Percentiles rank a stretch among this genome's conserved stretches.
phyloP scores from a whole-genome alignment of 1,140 invertebrate genomes.

The Drosophila azteca region DNA sequence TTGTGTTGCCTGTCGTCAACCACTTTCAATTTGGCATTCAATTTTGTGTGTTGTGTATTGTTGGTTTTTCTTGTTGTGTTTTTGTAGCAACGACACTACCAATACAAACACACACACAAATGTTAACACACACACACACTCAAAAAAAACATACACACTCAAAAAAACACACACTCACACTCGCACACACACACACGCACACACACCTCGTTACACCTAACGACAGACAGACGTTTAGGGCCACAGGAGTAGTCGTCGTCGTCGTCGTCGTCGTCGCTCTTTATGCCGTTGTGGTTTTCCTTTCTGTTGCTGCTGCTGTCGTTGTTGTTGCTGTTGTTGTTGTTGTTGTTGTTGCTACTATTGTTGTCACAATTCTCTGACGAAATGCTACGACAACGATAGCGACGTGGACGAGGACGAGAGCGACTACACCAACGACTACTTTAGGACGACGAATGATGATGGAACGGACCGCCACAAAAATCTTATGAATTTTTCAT shows the following conservation, averaged over 20 bases:
- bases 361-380: constrained; percentile 30
- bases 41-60: constrained; percentile 29
- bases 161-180: constrained; percentile 27
- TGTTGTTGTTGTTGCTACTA: constrained; percentile 19
- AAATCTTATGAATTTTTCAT: constrained; percentile 75
- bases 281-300: constrained; percentile 38
- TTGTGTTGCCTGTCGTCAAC: constrained; percentile 61
- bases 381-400: too few relatives aligned
- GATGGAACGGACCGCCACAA: constrained; percentile 20
- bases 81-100: constrained; percentile 55
- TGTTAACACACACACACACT: constrained; percentile 50
- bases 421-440: constrained; percentile 23
- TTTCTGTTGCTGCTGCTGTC: constrained; percentile 22
- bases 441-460: constrained; percentile 10
- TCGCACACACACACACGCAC: too few relatives aligned
- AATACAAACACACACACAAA: constrained; percentile 50
- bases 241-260: constrained; percentile 41
- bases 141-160: constrained; percentile 23
- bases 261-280: constrained; percentile 38
- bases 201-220: constrained; percentile 66
- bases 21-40: constrained; percentile 73
- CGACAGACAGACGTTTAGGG: constrained; percentile 52
- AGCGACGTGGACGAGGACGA: too few relatives aligned
- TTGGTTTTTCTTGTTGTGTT: constrained; percentile 21
- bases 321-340: constrained; percentile 21